Percentiles rank a stretch among this genome's conserved stretches.
Evolutionary conservation across 2,113 vertebrate genomes (phyloP).

Genomic region (Regulus satrapa): DNA sequence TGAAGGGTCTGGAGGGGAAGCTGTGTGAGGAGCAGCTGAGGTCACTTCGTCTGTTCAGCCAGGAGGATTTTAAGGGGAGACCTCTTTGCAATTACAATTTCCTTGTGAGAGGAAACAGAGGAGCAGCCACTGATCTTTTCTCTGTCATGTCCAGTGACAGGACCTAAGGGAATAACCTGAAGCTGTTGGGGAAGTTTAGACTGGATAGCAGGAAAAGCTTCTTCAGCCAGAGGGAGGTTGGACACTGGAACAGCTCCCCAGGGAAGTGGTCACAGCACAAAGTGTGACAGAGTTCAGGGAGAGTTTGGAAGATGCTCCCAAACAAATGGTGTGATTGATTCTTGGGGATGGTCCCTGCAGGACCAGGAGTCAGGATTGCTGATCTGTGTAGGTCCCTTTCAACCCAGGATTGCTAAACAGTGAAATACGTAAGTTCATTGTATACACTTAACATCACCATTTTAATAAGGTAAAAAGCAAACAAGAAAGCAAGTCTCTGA

Average conservation of each 20-base stretch:
- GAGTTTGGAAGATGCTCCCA: neutral
- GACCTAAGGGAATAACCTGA: neutral
- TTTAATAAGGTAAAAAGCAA: neutral
- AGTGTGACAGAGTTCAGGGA: neutral
- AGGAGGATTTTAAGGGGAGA: neutral
- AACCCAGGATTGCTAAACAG: neutral
- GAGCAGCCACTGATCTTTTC: neutral
- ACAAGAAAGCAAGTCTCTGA: neutral
- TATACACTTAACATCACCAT: neutral
- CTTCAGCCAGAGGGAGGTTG: neutral
- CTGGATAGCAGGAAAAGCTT: neutral
- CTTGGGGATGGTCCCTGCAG: neutral
- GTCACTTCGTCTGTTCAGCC: neutral
- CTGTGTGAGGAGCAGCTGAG: fast-evolving
- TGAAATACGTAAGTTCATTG: neutral
- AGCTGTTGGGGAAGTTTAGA: neutral
- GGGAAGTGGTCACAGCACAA: neutral
- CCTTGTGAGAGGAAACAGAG: neutral
- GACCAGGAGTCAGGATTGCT: neutral
- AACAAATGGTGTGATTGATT: neutral
- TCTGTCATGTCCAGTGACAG: neutral
- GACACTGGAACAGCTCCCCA: neutral
- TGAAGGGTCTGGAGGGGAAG: neutral
- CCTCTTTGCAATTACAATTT: neutral
- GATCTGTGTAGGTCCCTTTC: neutral